Evolutionary conservation across 1,140 invertebrate species (phyloP), one percentile per base, ranked within the genome.

Genomic region (Pomacea maculata): DNA sequence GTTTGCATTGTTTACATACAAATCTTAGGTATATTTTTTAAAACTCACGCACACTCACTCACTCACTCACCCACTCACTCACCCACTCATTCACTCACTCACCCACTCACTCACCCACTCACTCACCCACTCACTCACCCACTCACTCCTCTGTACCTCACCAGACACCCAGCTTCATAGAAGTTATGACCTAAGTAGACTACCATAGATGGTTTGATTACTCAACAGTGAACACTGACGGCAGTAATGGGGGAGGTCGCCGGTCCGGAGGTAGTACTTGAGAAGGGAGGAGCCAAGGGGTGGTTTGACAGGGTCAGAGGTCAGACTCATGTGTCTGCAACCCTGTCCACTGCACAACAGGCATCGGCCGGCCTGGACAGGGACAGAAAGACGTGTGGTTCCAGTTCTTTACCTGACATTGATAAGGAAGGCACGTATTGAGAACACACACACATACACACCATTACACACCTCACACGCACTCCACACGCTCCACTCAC

Each of bases 321-420:
- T 79, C 70, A 85, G 85, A 61, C 89, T 88, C 87, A 90, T 87
- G 52, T 82, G 80, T 8, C 85, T 82, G 78, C 88, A 89, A 0
- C 68, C 64, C 17, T 70, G 73, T 7, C 61, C 65, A 14, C 45
- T 70, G 74, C 86, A 87, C 70, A 81, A 71, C 57, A 83, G 76
- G 73, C 88, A 89, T 17, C 74, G 15, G 7, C 86, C 87, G 71
- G 78, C 68, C 85, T 87, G 57, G 17, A 63, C 25, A 64, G 63
- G 8, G 64, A 65, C 25, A n/a, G 34, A 11, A 57, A 21, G 1
- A 34, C 25, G n/a, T 6, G 11, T 73, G 9, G 52, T 0, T 1
- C 10, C 8, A 11, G 34, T 15, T 73, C 1, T 9, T 54, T 10
- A 73, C 71, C 54, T 19, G 52, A 7, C n/a, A 61, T 11, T 61